Percentiles rank a stretch among this genome's conserved stretches.
These are phyloP conservation scores for Coelopa pilipes DNA, from an alignment of 2,888 invertebrate genomes.

Conservation along the genomic window DNA sequence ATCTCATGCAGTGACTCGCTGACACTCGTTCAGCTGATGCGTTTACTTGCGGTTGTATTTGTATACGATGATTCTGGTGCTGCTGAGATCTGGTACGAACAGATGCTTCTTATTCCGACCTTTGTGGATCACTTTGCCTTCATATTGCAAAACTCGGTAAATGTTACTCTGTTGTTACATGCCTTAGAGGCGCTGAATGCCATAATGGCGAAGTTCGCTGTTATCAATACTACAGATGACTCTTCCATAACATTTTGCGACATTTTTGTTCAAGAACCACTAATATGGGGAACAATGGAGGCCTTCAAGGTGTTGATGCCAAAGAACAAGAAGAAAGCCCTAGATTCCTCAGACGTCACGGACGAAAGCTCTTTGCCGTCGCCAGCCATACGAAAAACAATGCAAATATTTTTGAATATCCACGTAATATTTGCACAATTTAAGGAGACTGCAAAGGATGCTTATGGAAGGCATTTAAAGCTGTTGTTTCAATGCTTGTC, in stretches of 20 bases:
- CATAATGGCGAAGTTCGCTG: conserved; percentile 67
- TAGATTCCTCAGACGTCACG: conserved; percentile 38
- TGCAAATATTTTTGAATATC: conserved; percentile 65
- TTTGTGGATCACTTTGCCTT: conserved; percentile 74
- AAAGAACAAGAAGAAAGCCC: conserved; percentile 38
- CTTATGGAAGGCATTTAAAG: conserved; percentile 52
- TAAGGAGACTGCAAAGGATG: conserved; percentile 54
- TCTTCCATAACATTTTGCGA: conserved; percentile 49
- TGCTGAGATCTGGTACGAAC: conserved; percentile 65
- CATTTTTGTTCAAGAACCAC: conserved; percentile 58
- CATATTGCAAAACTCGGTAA: conserved; percentile 80
- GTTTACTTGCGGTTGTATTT: conserved; percentile 72
- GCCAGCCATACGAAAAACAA: conserved; percentile 59
- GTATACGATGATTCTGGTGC: conserved; percentile 66
- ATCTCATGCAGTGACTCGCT: conserved; percentile 76
- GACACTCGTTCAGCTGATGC: conserved; percentile 78
- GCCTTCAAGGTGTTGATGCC: conserved; percentile 60
- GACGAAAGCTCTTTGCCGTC: conserved; percentile 47
- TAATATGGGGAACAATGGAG: conserved; percentile 62
- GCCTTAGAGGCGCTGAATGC: conserved; percentile 73
- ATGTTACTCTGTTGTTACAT: conserved; percentile 71
- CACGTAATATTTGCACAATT: conserved; percentile 63
- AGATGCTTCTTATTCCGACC: conserved; percentile 67
- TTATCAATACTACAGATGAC: conserved; percentile 28
- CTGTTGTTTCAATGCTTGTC: conserved; percentile 59